These are phyloP conservation scores for Odontamblyopus rebecca DNA, from an alignment of 2,797 vertebrate genomes.

Conservation along the genomic window DNA sequence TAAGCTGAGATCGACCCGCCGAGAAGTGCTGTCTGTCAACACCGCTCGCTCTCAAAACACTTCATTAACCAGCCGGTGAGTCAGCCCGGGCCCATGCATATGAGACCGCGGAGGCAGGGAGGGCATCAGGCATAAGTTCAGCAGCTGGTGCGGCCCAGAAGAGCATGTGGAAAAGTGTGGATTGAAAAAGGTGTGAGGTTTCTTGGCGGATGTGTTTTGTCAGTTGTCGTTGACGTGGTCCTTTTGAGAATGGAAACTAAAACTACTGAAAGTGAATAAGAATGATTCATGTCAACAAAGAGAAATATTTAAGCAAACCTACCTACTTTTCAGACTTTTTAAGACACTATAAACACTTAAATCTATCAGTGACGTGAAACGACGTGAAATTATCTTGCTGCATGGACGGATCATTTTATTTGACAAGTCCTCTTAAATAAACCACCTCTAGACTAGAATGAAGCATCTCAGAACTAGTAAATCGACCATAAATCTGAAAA, in stretches of 20 bases:
- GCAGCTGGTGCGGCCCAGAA: neutral
- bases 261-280: no score
- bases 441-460: no score
- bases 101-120: neutral
- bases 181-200: neutral
- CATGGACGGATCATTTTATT: no score
- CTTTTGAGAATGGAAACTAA: neutral
- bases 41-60: constrained; percentile 2
- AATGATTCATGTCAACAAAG: no score
- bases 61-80: constrained; percentile 16
- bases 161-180: neutral
- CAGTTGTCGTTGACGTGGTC: neutral
- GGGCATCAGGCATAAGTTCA: neutral
- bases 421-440: no score
- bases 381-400: no score
- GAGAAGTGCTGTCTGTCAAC: constrained; percentile 33
- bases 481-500: no score
- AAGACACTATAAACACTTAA: no score
- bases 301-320: no score
- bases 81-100: neutral
- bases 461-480: no score
- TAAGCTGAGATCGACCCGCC: constrained; percentile 26
- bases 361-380: no score
- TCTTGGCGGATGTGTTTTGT: neutral
- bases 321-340: no score